A percentile compares a stretch with the other conserved stretches of the same genome.
Evolutionary conservation across 2,888 invertebrate genomes (phyloP).

Genomic region (Abrostola tripartita): DNA sequence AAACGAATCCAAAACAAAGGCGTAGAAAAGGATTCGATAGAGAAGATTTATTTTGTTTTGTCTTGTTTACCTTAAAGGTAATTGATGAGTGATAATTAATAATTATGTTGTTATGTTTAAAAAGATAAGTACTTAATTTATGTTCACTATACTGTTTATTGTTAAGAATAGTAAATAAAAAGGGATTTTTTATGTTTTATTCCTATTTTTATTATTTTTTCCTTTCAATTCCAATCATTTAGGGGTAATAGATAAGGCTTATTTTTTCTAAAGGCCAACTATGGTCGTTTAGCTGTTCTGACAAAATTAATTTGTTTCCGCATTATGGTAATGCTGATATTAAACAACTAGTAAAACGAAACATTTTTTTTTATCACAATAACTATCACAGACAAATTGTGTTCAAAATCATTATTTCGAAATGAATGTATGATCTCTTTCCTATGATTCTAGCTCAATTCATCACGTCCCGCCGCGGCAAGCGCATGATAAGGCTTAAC

Average conservation of each 20-base stretch:
- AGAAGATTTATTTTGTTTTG: not conserved
- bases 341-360: no score
- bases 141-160: not conserved
- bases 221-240: not conserved
- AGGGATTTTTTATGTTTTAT: not conserved
- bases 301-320: no score
- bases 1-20: not conserved
- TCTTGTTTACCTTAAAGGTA: not conserved
- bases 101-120: slow-evolving; percentile 6
- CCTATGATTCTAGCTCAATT: slow-evolving; percentile 35
- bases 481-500: slow-evolving; percentile 45
- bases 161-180: not conserved
- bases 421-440: not conserved
- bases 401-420: no score
- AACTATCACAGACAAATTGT: no score
- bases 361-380: no score
- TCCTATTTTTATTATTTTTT: not conserved
- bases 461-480: slow-evolving; percentile 46
- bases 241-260: no score
- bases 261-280: no score
- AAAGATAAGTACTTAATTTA: slow-evolving; percentile 1
- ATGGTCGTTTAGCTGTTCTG: not conserved
- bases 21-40: not conserved
- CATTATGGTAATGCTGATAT: no score
- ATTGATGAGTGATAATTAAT: slow-evolving; percentile 5